Base-by-base conservation (phyloP, 2,113 vertebrate species). In the Gallinago jamesoni region DNA sequence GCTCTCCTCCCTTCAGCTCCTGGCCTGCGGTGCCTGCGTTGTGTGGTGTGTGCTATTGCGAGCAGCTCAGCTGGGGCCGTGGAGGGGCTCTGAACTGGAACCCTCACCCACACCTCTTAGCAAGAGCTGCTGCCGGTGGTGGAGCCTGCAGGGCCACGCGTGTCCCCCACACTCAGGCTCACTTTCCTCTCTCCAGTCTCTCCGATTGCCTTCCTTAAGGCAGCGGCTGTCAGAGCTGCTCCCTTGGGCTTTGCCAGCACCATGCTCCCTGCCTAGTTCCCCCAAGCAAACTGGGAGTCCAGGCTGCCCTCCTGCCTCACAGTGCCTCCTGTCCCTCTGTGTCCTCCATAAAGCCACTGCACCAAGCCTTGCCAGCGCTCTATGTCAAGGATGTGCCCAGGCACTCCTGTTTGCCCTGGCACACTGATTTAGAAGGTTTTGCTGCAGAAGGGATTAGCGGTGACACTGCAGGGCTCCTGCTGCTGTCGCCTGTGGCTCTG, bases 41-140 rank as follows among this genome's bases (percentile, higher is more conserved):
- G 89, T 96, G 93, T 97, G 88, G 82, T 93, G 93, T 95, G 93
- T 97, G 87, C 69, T 90, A 82, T 90, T 55, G 90, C 57, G 70
- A 85, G 89, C 1, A 0, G 76, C 79, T 82, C 12, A 3, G 86
- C 79, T 0, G 2, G 81, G 53, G n/a, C 18, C 5, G 0, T 0
- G 0, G 45, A 4, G 70, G 57, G 55, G 48, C 72, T 56, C 39
- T 11, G 33, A 77, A 15, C 28, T 31, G 63, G 63, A 43, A 45
- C 6, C 67, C 20, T 63, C 2, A 1, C 63, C 56, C 14, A 6
- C n/a, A 27, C 53, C 56, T 56, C 75, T 75, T 53, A 14, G 7
- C 30, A 28, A 30, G 55, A 80, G 76, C 64, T 85, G 62, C 69
- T 59, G 31, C 41, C 5, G 6, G 62, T 47, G 39, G 33, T 79